Conservation (phyloP, 1,140 invertebrate genomes). For the Drosophila mojavensis region DNA sequence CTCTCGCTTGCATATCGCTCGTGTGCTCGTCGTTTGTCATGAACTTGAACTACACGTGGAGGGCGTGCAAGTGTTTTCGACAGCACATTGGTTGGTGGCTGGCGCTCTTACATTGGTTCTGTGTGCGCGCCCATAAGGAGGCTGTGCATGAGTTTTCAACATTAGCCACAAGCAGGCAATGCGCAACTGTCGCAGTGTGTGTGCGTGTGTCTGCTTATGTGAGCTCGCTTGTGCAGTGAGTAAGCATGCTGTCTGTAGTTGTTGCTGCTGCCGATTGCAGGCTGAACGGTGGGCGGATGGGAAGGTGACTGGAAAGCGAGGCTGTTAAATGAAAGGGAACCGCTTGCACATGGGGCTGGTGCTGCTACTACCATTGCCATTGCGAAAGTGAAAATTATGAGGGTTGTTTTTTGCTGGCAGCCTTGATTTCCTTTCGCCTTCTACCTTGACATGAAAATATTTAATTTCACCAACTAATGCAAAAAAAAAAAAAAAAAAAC, state of each 20-base stretch:
- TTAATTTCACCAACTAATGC: constrained; percentile 43
- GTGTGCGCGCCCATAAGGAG: constrained; percentile 53
- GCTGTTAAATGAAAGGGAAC: constrained; percentile 67
- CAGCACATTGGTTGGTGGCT: constrained; percentile 25
- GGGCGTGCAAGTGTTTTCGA: constrained; percentile 74
- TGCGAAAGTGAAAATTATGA: constrained; percentile 49
- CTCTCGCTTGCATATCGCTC: constrained; percentile 32
- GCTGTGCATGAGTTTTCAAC: constrained; percentile 64
- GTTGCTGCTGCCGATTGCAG: constrained; percentile 42
- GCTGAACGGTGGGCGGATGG: constrained; percentile 43
- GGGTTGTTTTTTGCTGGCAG: constrained; percentile 40
- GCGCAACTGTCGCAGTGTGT: constrained; percentile 43
- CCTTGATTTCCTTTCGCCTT: constrained; percentile 33
- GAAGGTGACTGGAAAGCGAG: constrained; percentile 11
- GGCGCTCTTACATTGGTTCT: not conserved
- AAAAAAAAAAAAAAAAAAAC: not conserved
- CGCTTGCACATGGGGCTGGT: constrained; percentile 24
- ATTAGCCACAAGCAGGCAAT: constrained; percentile 29
- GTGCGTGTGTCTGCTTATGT: constrained; percentile 2
- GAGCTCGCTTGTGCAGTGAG: constrained; percentile 57
- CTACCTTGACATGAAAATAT: constrained; percentile 47
- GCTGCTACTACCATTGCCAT: constrained; percentile 17
- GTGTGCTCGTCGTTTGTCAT: constrained; percentile 64
- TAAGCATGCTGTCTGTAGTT: constrained; percentile 50
- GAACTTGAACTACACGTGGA: constrained; percentile 84